These are phyloP conservation scores for Sinocyclocheilus anshuiensis DNA, from an alignment of 2,113 vertebrate genomes.

Conservation along the genomic window DNA sequence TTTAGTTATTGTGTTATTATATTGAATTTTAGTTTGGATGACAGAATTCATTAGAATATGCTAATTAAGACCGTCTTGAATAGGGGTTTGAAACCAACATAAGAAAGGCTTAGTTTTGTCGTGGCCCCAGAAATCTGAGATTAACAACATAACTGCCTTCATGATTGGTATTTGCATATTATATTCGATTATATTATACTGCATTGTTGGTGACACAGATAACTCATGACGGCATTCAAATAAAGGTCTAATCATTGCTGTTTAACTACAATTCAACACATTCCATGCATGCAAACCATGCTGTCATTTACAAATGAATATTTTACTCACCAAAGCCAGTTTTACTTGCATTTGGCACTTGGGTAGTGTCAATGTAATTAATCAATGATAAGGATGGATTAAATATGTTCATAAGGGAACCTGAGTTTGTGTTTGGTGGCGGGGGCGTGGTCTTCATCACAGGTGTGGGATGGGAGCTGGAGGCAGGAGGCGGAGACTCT, in stretches of 20 bases:
- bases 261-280: background rate
- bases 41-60: background rate
- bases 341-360: background rate
- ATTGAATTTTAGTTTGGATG: no score
- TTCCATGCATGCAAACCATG: background rate
- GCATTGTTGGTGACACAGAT: background rate
- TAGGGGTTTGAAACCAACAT: no score
- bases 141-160: background rate
- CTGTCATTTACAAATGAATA: background rate
- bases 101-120: background rate
- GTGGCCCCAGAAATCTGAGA: background rate
- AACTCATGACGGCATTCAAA: background rate
- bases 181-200: background rate
- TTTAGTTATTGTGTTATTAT: no score
- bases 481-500: conserved; percentile 72
- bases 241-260: background rate
- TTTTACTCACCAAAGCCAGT: background rate
- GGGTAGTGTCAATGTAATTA: background rate
- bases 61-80: no score
- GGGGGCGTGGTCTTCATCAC: conserved; percentile 54
- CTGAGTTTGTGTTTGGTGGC: conserved; percentile 42
- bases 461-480: conserved; percentile 59
- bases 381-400: background rate
- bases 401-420: background rate
- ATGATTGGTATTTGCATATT: background rate